A percentile compares a stretch with the other conserved stretches of the same genome.
phyloP scores from a whole-genome alignment of 2,888 invertebrate species.

The Laothoe populi region DNA sequence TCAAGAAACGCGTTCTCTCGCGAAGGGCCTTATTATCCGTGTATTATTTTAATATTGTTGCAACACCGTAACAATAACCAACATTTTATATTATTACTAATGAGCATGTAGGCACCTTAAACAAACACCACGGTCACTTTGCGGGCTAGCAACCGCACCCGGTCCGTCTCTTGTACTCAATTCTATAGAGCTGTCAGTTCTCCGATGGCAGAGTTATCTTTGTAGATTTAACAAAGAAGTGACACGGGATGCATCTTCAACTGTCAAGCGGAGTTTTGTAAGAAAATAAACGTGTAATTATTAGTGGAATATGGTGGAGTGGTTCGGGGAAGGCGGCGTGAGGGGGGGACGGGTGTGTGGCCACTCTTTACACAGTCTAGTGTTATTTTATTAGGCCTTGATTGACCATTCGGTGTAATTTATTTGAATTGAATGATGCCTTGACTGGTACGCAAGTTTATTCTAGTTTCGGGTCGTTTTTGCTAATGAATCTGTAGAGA shows the following conservation, averaged over 20 bases:
- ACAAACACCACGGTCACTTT: conserved; percentile 43
- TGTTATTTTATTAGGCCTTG: conserved; percentile 66
- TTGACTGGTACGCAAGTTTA: not conserved
- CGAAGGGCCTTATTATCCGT: conserved; percentile 71
- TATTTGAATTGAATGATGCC: conserved; percentile 31
- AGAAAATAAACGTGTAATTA: conserved; percentile 80
- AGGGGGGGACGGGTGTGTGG: conserved; percentile 53
- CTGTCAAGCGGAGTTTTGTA: conserved; percentile 73
- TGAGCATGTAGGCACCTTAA: conserved; percentile 78
- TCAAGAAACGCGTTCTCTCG: not conserved
- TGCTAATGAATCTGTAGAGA: too few relatives aligned
- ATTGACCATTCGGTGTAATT: conserved; percentile 39
- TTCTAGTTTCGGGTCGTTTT: too few relatives aligned
- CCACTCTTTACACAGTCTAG: conserved; percentile 43
- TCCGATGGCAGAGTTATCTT: conserved; percentile 38
- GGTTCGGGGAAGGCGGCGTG: conserved; percentile 57
- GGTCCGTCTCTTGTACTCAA: conserved; percentile 47
- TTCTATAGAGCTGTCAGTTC: conserved; percentile 1
- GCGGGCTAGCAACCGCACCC: conserved; percentile 28
- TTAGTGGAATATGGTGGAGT: conserved; percentile 64
- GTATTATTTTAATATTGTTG: conserved; percentile 83
- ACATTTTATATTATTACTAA: conserved; percentile 70
- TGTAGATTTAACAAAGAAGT: conserved; percentile 62
- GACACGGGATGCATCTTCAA: conserved; percentile 76
- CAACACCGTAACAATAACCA: conserved; percentile 68